These are phyloP conservation scores for Dendronephthya gigantea DNA, from an alignment of 64 coral and sea anemone genomes.

Conservation along the genomic window DNA sequence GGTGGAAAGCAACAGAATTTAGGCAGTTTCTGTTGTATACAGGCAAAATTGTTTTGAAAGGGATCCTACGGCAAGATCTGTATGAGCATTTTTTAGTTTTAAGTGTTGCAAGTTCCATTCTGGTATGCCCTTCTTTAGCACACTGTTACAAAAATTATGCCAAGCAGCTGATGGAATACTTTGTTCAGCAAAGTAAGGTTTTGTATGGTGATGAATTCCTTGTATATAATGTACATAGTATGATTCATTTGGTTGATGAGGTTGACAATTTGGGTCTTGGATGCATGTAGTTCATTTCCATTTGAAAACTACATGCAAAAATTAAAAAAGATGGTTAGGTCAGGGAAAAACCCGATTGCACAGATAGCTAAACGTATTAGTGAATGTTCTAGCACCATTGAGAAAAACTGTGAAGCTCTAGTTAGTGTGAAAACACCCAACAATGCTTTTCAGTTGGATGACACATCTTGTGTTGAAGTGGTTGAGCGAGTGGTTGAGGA, in stretches of 20 bases:
- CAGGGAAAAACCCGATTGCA: constrained; percentile 7
- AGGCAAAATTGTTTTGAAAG: constrained; percentile 3
- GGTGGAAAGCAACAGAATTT: constrained; percentile 18
- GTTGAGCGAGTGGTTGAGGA: not conserved
- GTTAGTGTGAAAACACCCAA: constrained; percentile 8
- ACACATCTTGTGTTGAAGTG: constrained; percentile 13
- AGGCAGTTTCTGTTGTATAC: constrained; percentile 23
- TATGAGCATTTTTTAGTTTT: constrained; percentile 12
- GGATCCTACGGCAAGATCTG: not conserved
- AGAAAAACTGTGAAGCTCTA: not conserved
- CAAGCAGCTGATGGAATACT: constrained; percentile 18
- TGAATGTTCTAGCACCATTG: not conserved
- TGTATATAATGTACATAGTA: constrained; percentile 11
- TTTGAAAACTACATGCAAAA: constrained; percentile 21
- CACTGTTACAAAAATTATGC: constrained; percentile 11
- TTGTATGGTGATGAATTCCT: constrained; percentile 20
- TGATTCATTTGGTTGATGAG: constrained; percentile 22
- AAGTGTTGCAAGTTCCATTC: constrained; percentile 18
- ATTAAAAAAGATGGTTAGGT: constrained; percentile 18
- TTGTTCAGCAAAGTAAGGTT: constrained; percentile 10
- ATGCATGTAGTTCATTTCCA: constrained; percentile 14
- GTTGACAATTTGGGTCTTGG: constrained; percentile 8
- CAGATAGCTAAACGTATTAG: constrained; percentile 18
- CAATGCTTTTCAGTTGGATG: constrained; percentile 10
- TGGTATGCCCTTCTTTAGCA: constrained; percentile 17